phyloP scores from a whole-genome alignment of 2,113 vertebrate genomes.

The Dasypus novemcinctus region DNA sequence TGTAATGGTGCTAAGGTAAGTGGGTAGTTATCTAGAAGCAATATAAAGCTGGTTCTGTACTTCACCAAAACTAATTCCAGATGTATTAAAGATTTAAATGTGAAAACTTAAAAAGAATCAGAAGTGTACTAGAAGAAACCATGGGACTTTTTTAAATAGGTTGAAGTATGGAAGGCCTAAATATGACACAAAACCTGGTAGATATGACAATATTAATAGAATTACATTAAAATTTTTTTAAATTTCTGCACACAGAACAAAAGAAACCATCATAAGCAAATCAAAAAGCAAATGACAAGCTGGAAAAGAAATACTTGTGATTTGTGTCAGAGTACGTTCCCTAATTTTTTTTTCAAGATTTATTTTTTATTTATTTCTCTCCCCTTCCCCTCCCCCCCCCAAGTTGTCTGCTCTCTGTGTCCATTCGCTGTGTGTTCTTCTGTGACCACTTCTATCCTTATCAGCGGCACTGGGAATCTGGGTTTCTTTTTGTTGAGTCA shows the following conservation, averaged over 20 bases:
- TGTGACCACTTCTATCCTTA: too few relatives aligned
- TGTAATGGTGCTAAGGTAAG: background rate
- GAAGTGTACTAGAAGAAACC: background rate
- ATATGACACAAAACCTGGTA: background rate
- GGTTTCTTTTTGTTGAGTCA: too few relatives aligned
- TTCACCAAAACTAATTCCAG: background rate
- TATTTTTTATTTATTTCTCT: too few relatives aligned
- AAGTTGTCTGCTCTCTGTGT: too few relatives aligned
- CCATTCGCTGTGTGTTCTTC: too few relatives aligned
- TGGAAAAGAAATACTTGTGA: background rate
- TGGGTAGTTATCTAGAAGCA: background rate
- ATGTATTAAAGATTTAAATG: background rate
- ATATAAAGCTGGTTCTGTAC: background rate
- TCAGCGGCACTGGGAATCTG: too few relatives aligned
- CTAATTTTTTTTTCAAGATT: too few relatives aligned
- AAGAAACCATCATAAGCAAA: background rate
- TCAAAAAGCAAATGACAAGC: background rate
- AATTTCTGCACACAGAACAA: background rate
- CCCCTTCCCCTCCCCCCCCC: too few relatives aligned
- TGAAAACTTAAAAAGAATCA: background rate
- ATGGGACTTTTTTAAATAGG: background rate
- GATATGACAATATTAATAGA: background rate
- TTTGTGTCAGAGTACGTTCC: background rate
- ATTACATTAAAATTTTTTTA: background rate
- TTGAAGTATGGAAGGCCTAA: background rate